These are phyloP conservation scores for Cataglyphis livida DNA, from an alignment of 2,888 invertebrate genomes.

Conservation along the genomic window DNA sequence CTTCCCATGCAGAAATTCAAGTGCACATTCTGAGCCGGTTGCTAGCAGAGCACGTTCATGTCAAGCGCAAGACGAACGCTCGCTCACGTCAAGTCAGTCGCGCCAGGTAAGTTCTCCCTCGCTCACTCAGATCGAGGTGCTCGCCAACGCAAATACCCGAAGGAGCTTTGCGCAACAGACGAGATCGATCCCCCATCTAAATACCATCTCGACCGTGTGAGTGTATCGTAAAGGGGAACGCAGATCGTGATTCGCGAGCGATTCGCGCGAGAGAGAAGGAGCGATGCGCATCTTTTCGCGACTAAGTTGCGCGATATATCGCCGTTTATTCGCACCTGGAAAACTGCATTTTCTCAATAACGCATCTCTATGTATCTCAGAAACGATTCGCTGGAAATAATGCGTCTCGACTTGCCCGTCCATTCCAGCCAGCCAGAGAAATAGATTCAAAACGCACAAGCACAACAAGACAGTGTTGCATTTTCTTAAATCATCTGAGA, in stretches of 20 bases:
- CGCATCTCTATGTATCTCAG: not conserved
- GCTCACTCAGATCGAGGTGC: conserved; percentile 64
- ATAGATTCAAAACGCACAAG: conserved; percentile 13
- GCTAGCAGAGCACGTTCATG: conserved; percentile 57
- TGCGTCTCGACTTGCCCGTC: conserved; percentile 26
- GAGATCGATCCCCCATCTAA: conserved; percentile 71
- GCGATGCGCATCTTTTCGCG: not conserved
- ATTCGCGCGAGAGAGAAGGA: not conserved
- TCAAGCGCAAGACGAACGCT: conserved; percentile 42
- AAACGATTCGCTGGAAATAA: conserved; percentile 23
- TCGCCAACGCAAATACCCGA: conserved; percentile 80
- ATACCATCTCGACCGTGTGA: conserved; percentile 71
- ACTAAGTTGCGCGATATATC: conserved; percentile 6
- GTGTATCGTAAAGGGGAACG: conserved; percentile 63
- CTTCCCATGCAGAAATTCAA: conserved; percentile 36
- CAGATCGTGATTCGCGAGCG: conserved; percentile 53
- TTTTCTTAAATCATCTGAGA: not conserved
- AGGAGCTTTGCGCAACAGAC: conserved; percentile 74
- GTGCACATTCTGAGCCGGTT: conserved; percentile 44
- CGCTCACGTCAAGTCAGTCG: conserved; percentile 28
- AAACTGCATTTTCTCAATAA: conserved; percentile 31
- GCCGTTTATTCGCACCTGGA: conserved; percentile 61
- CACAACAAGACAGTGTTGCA: not conserved
- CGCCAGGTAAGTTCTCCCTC: conserved; percentile 72
- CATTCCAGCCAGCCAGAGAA: conserved; percentile 10